Base-by-base conservation (phyloP, 2,797 vertebrate genomes). In the Parauchenoglanis ngamensis region DNA sequence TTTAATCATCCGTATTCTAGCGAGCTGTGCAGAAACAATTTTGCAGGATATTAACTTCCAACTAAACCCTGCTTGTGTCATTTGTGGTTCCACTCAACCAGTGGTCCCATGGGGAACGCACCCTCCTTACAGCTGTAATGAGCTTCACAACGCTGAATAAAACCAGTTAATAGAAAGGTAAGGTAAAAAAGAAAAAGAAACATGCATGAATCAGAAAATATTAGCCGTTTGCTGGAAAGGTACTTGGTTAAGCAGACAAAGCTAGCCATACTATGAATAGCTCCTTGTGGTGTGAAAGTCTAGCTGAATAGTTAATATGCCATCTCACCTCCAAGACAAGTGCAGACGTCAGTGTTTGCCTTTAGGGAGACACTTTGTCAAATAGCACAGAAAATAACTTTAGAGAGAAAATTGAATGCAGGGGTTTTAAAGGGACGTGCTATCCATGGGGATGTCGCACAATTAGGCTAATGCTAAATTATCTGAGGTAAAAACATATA, bases 41-140 rank as follows among this genome's bases (percentile, higher is more conserved):
- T 96, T 96, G 95, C 95, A 96, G 96, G 96, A 96, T 96, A 96
- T 96, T 96, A 96, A 96, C 95, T 96, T 95, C 93, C 94, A 94
- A 95, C 94, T 95, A 96, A 96, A 96, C 94, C 94, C 94, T 94
- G 94, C 95, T 95, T 95, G 95, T 96, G 96, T 95, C 95, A 96
- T 96, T 96, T 96, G 96, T 95, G 95, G 94, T 95, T 95, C 94
- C 94, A 96, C 95, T 96, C 95, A 95, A 96, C 94, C 95, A 94
- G 92, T 91, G 94, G 94, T 95, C 95, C 95, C 95, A 92, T 11
- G 90, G 95, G 95, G 95, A 92, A 89, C 88, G 92, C 92, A 90
- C 94, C 94, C 94, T 95, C 93, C 94, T 93, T 94, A 89, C 93
- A 93, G 92, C 94, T 93, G 89, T 94, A 95, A 95, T 95, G 94